Evolutionary conservation across 2,797 vertebrate species (phyloP), one percentile per base, ranked within the genome.

Genomic region (Oreonectes daqikongensis): DNA sequence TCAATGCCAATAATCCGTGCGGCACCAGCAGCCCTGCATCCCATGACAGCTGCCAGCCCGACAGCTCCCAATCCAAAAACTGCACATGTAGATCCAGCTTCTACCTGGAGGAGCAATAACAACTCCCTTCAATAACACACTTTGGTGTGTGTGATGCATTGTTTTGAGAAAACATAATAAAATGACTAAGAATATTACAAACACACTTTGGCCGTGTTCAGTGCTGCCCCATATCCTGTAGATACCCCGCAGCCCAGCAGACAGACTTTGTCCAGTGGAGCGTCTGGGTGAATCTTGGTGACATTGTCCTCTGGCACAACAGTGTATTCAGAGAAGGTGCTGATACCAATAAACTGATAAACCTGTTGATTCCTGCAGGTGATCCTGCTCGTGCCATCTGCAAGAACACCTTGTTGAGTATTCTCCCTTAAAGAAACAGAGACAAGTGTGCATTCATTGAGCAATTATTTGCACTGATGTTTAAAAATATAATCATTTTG

Each of bases 211-310:
- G 90, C 94, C 11, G 89, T 80, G 18, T 94, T 89, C 59, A 95
- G 20, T 3, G 90, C 94, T 59, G 94, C 93, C 4, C 94, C 94
- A 0, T 94, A 95, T 40, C 94, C 94, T 10, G 94, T 95, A 4
- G 93, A 85, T 82, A 95, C 93, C 22, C 91, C 94, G 79, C 94
- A 95, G 75, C 94, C 92, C 3, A 95, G 88, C 35, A 95, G 85
- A 78, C 94, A 95, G 5, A 94, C 92, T 85, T 90, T 93, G 75
- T 95, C 93, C 68, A 91, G 86, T 0, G 92, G 93, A 67, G 94
- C 86, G 0, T 90, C 87, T 12, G 79, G 77, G 74, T 92, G 87
- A 0, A 95, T 92, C 84, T 93, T 94, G 74, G 82, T 90, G 38
- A 92, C 48, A 0, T 88, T 71, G 0, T 46, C 80, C n/a, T 92